A percentile compares a stretch with the other conserved stretches of the same genome.
These are phyloP conservation scores for Brachymystax lenok DNA, from an alignment of 2,797 vertebrate genomes.

Conservation along the genomic window DNA sequence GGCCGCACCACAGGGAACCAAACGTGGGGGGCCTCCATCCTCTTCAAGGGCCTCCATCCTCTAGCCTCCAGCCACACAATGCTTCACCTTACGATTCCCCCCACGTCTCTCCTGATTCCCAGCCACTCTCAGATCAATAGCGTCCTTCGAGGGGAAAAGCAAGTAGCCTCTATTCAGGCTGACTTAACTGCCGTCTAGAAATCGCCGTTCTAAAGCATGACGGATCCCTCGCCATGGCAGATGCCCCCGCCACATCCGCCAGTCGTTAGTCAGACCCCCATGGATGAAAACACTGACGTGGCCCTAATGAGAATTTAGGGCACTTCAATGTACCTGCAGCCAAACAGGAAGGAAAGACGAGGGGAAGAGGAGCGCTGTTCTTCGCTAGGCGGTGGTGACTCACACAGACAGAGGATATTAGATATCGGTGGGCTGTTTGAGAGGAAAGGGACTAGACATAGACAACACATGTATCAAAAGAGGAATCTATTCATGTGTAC, in stretches of 20 bases:
- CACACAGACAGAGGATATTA: conserved; percentile 47
- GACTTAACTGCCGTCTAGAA: conserved; percentile 29
- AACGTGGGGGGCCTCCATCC: background rate
- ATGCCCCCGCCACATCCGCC: conserved; percentile 20
- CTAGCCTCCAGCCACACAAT: conserved; percentile 40
- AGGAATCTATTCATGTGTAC: conserved; percentile 27
- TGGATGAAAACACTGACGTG: conserved; percentile 58
- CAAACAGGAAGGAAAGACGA: conserved; percentile 57
- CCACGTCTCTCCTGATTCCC: conserved; percentile 14
- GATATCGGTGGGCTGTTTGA: conserved; percentile 42
- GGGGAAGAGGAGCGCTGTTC: conserved; percentile 23
- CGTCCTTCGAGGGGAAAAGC: conserved; percentile 58
- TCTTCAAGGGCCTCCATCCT: background rate
- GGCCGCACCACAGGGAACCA: background rate
- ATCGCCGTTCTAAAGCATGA: conserved; percentile 53
- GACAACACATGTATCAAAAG: conserved; percentile 57
- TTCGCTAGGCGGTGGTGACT: conserved; percentile 5
- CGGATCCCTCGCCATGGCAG: conserved; percentile 48
- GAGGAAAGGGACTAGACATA: background rate
- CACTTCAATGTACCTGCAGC: conserved; percentile 64
- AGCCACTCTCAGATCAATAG: conserved; percentile 68
- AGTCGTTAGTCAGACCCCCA: conserved; percentile 64
- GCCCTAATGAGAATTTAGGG: conserved; percentile 71
- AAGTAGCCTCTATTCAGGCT: conserved; percentile 53
- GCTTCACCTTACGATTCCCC: conserved; percentile 55